Evolutionary conservation across 1,140 invertebrate genomes (phyloP).

Genomic region (Ditylenchus dipsaci): DNA sequence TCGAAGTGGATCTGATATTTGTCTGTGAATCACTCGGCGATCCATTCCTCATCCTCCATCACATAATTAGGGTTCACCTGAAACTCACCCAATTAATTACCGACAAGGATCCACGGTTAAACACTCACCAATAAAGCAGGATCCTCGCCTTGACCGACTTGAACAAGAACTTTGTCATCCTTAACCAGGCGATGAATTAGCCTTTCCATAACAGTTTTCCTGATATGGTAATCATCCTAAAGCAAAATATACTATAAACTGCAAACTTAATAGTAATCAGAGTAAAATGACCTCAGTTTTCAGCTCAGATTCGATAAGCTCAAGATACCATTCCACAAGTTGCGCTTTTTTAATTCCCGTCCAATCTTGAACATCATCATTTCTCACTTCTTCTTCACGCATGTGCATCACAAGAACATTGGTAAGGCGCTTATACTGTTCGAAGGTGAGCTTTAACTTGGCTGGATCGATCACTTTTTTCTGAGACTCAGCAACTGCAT

Average conservation of each 20-base stretch:
- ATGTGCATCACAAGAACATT: slow-evolving; percentile 85
- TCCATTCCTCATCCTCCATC: slow-evolving; percentile 1
- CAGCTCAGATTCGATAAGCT: slow-evolving; percentile 54
- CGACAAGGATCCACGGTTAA: not conserved
- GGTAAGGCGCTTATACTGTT: slow-evolving; percentile 85
- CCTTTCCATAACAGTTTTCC: not conserved
- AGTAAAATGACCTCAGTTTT: not conserved
- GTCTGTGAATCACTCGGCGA: no score
- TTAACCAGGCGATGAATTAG: not conserved
- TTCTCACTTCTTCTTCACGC: slow-evolving; percentile 71
- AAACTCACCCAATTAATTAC: not conserved
- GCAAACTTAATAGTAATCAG: no score
- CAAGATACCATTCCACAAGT: slow-evolving; percentile 88
- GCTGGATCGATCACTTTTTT: slow-evolving; percentile 37
- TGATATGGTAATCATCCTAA: not conserved
- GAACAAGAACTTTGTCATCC: slow-evolving; percentile 66
- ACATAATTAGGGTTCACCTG: slow-evolving; percentile 9
- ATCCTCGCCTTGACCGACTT: slow-evolving; percentile 77
- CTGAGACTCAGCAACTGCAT: slow-evolving; percentile 20
- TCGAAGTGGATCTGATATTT: no score
- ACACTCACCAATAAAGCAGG: not conserved
- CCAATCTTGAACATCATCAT: slow-evolving; percentile 61
- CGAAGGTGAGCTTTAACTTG: slow-evolving; percentile 82
- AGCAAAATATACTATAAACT: no score
- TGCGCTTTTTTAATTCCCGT: slow-evolving; percentile 74